These are phyloP conservation scores for Theristicus caerulescens DNA, from an alignment of 2,113 vertebrate genomes.

Conservation along the genomic window DNA sequence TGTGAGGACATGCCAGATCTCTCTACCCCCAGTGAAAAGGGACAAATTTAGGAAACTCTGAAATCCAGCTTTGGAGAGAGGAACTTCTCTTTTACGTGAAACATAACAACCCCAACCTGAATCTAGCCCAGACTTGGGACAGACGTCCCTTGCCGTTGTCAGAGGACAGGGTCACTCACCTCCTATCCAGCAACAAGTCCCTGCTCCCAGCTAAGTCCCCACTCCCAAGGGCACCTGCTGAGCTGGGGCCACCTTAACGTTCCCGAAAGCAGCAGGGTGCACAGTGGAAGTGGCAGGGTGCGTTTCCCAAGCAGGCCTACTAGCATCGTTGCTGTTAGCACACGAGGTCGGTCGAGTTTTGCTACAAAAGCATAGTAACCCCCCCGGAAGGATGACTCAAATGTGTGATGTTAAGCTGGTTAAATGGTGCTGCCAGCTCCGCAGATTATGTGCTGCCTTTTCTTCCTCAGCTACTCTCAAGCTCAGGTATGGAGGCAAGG, in stretches of 20 bases:
- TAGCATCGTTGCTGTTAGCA: not conserved
- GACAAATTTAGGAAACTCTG: not conserved
- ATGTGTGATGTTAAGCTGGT: not conserved
- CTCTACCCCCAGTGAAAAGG: not conserved
- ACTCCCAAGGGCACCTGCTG: not conserved
- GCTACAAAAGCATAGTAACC: not conserved
- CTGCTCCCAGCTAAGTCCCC: not conserved
- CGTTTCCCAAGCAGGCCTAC: not conserved
- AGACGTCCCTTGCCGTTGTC: not conserved
- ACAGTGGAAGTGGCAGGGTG: not conserved
- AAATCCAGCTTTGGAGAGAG: not conserved
- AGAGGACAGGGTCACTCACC: not conserved
- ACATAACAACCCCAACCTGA: not conserved
- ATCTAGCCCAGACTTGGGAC: not conserved
- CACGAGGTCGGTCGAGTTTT: not conserved
- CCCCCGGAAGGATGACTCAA: not conserved
- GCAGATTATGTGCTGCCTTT: not conserved
- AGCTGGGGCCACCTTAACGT: not conserved
- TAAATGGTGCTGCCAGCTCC: not conserved
- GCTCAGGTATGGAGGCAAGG: not conserved
- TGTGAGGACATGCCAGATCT: not conserved
- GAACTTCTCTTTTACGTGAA: not conserved
- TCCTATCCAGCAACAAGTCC: not conserved
- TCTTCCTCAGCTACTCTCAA: not conserved
- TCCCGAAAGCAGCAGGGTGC: not conserved